These are phyloP conservation scores for Zaprionus lachaisei DNA, from an alignment of 1,140 invertebrate species.

Conservation along the genomic window DNA sequence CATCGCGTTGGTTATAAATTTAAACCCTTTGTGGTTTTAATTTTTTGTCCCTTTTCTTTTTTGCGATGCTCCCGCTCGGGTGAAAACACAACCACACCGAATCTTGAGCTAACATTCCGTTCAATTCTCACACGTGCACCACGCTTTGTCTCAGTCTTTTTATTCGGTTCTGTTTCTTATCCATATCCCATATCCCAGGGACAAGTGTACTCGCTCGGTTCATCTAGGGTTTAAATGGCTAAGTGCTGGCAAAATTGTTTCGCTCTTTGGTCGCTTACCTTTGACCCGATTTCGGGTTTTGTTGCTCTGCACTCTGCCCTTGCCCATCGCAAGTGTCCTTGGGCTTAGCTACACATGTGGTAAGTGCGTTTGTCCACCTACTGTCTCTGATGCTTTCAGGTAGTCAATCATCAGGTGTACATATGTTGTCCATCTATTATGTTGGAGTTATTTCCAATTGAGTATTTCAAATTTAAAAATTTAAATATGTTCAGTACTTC, in stretches of 20 bases:
- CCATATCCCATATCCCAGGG: slow-evolving; percentile 45
- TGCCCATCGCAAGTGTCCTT: slow-evolving; percentile 9
- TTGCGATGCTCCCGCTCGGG: not conserved
- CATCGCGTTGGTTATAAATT: slow-evolving; percentile 71
- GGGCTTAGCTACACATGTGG: slow-evolving; percentile 75
- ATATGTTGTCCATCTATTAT: slow-evolving; percentile 46
- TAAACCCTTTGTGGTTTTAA: slow-evolving; percentile 74
- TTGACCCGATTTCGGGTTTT: slow-evolving; percentile 46
- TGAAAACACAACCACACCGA: slow-evolving; percentile 41
- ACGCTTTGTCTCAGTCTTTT: slow-evolving; percentile 37
- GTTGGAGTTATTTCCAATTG: not conserved
- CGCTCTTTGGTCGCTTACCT: slow-evolving; percentile 66
- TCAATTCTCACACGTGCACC: slow-evolving; percentile 63
- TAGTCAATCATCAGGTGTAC: slow-evolving; percentile 61
- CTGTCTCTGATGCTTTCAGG: slow-evolving; percentile 46
- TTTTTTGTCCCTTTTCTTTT: slow-evolving; percentile 45
- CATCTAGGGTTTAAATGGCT: slow-evolving; percentile 79
- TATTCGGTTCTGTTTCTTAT: slow-evolving; percentile 28
- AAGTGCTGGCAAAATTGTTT: slow-evolving; percentile 81
- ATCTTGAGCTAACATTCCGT: slow-evolving; percentile 60
- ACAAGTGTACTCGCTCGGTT: slow-evolving; percentile 77
- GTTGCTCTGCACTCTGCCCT: slow-evolving; percentile 20
- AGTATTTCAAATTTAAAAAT: not conserved
- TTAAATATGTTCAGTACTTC: not conserved
- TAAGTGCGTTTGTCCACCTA: slow-evolving; percentile 58